Evolutionary conservation across 2,797 vertebrate genomes (phyloP), one percentile per base, ranked within the genome.

Genomic region (Scomberomorus guttatus): DNA sequence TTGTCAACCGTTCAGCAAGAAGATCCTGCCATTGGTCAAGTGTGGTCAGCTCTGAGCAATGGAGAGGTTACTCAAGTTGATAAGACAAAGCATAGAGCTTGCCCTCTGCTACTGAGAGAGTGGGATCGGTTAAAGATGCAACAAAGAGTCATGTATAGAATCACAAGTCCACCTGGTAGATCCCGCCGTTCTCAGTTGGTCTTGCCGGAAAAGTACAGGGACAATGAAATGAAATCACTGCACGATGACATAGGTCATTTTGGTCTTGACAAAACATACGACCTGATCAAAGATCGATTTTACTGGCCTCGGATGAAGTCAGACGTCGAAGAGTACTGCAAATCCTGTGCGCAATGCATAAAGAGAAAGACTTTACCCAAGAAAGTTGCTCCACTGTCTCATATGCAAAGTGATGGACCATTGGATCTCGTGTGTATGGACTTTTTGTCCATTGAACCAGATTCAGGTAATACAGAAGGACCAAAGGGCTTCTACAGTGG

Each of bases 391-490:
- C 65, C 65, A 0, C 1, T 68, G 4, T 1, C 9, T 18, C 51
- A 65, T n/a, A 4, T 65, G 6, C 25, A 32, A 52, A 42, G 44
- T 2, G 18, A n/a, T 46, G 34, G 2, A n/a, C 65, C 52, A 25
- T 18, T 58, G 0, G 25, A 60, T 17, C 25, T 67, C 9, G 61
- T 58, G 5, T 59, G 68, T 44, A 79, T 79, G 22, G 55, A 37
- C 10, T 76, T 29, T 24, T 5, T 71, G 25, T 62, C 57, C 5
- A 68, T 82, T 12, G 63, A 82, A 11, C 68, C 73, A 2, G 80
- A 82, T 27, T 70, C 52, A 25, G 72, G 46, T 6, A 72, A 80
- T 15, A 64, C 51, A 29, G 34, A 29, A 22, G 10, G 29, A 63
- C 14, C 62, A 63, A 34, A 80, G 64, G 25, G 59, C 79, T 4